Conservation (phyloP, 37 sponge, comb jelly and placozoan species). For the Haliclona indistincta region DNA sequence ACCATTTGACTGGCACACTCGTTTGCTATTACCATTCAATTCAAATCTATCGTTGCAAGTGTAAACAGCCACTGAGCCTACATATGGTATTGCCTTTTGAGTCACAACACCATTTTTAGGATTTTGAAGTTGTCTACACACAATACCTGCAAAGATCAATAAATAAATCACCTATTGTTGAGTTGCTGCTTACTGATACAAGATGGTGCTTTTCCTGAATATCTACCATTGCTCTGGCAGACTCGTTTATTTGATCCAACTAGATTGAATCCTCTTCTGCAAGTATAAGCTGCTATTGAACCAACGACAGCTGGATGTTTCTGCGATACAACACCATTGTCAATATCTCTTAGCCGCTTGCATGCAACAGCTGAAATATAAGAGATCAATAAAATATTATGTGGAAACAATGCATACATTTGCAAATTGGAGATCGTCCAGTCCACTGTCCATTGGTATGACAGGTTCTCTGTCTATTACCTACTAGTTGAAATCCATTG, state of each 20-base stretch:
- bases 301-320: neutral
- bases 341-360: neutral
- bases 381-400: neutral
- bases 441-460: slow-evolving; percentile 50
- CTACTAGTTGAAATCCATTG: slow-evolving; percentile 19
- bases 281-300: slow-evolving; percentile 17
- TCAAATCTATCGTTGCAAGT: slow-evolving; percentile 38
- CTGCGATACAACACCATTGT: slow-evolving; percentile 23
- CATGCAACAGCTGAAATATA: neutral
- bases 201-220: slow-evolving; percentile 17
- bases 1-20: slow-evolving; percentile 16
- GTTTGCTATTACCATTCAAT: slow-evolving; percentile 12
- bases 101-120: slow-evolving; percentile 39
- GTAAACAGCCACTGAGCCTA: slow-evolving; percentile 23
- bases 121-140: slow-evolving; percentile 17
- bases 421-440: slow-evolving; percentile 39
- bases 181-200: slow-evolving; percentile 22
- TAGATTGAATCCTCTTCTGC: neutral
- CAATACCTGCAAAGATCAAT: slow-evolving; percentile 25
- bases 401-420: slow-evolving; percentile 24
- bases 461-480: slow-evolving; percentile 16
- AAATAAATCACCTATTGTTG: too few species aligned
- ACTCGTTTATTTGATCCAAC: slow-evolving; percentile 8
- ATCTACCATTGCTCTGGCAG: slow-evolving; percentile 6
- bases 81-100: neutral